Evolutionary conservation across 35 echinoderm and acorn worm genomes (phyloP), one percentile per base, ranked within the genome.

Genomic region (Chiridota heheva): DNA sequence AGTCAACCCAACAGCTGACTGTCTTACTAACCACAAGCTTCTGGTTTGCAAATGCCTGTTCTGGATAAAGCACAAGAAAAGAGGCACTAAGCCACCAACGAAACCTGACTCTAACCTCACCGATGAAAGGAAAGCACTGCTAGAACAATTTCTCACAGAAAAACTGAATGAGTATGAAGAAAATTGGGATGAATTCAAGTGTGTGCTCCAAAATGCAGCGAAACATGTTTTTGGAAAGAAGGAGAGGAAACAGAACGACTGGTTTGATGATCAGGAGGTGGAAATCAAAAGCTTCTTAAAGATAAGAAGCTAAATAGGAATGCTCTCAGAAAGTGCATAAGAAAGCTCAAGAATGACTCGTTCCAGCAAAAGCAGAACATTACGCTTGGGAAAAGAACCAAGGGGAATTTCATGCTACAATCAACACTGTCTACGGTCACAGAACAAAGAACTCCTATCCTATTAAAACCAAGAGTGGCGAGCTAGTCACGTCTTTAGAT

Each of bases 201-300:
- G 4, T 30, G 32, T 60, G 22, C 58, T 60, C 58, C 58, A 60
- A 60, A 60, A 30, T 60, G 58, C 38, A 7, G 66, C 66, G 17
- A 41, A 69, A 33, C 66, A 69, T 36, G 66, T 6, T 20, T n/a
- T 41, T 69, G 30, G 2, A 2, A 33, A 35, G 36, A n/a, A 69
- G 5, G n/a, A 69, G 7, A 69, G 36, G 36, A 41, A 20, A 34
- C 6, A 35, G 24, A 7, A 69, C 29, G 30, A 69, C 66, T 69
- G 66, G 66, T 69, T 69, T 69, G 6, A 69, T 69, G 66, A 69
- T 35, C 66, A 69, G 30, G 66, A 69, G 29, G 66, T 33, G 39
- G 66, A 30, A 4, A 10, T 30, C 30, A 69, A 41, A 69, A 36
- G 30, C 38, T 69, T 41, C 66, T 10, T 6, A 41, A 33, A 41